Evolutionary conservation across 2,888 invertebrate genomes (phyloP).

Genomic region (Electrophaes corylata): DNA sequence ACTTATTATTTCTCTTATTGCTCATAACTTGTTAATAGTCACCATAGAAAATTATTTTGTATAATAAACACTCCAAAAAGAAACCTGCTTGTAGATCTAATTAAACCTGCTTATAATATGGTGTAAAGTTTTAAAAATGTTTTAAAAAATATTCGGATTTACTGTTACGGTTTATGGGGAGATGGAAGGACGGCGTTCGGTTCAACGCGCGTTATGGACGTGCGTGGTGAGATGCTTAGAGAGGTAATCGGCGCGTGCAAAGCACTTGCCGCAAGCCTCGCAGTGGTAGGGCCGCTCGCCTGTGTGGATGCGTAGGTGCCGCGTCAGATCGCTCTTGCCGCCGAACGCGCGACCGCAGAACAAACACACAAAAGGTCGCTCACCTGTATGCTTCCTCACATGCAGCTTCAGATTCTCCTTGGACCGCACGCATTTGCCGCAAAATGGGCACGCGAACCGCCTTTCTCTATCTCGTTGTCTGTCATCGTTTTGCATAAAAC

Average conservation of each 20-base stretch:
- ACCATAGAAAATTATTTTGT: conserved; percentile 73
- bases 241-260: conserved; percentile 94
- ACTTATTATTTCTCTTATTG: conserved; percentile 41
- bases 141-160: conserved; percentile 82
- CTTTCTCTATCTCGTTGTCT: conserved; percentile 86
- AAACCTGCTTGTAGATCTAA: conserved; percentile 75
- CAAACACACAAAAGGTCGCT: conserved; percentile 94
- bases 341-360: conserved; percentile 95
- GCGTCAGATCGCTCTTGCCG: conserved; percentile 93
- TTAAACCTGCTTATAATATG: conserved; percentile 75
- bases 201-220: conserved; percentile 89
- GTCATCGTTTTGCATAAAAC: conserved; percentile 86
- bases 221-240: conserved; percentile 96
- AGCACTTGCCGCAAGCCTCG: conserved; percentile 96
- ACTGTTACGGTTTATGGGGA: conserved; percentile 54
- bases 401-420: conserved; percentile 95
- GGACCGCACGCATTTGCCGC: conserved; percentile 94
- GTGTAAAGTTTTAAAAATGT: conserved; percentile 78
- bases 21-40: conserved; percentile 50
- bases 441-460: conserved; percentile 94
- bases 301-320: conserved; percentile 94
- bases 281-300: conserved; percentile 96
- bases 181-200: conserved; percentile 61
- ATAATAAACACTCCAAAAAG: conserved; percentile 75
- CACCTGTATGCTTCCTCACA: conserved; percentile 93